Evolutionary conservation across 2,888 invertebrate genomes (phyloP), one percentile per base, ranked within the genome.

Genomic region (Troides oblongomaculatus): DNA sequence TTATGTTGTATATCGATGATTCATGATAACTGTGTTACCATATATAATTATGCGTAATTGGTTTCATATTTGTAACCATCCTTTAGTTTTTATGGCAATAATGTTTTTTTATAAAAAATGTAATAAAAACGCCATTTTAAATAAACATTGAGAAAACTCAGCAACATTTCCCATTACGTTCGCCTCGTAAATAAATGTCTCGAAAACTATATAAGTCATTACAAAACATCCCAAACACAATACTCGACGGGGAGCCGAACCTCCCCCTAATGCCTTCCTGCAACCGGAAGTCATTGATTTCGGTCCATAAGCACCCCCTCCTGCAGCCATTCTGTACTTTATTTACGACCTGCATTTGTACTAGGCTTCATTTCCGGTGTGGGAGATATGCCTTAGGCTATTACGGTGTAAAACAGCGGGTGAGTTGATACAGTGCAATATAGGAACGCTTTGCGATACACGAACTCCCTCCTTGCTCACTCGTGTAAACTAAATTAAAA

Each of bases 231-330:
- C 46, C 53, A 63, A 66, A 70, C 69, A 69, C 66, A 67, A 67
- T 60, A 66, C 66, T 63, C 70, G 23, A 67, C 66, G 67, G 66
- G 70, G 66, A 66, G 63, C 39, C 70, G 59, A 62, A 63, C 67
- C 36, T 69, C 46, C 46, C 46, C 73, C 70, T 71, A 71, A 73
- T 70, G 70, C 67, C 68, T 72, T 72, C 69, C 72, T 67, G 64
- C 46, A 70, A 62, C 74, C 75, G 78, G 78, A 79, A 77, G 77
- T 66, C 73, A 77, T 79, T 75, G 74, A 77, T 77, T 73, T 73
- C 73, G 70, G 60, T 67, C 70, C 70, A 70, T 70, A 70, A 70
- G 70, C 70, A 23, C 67, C 64, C 46, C 59, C 62, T 62, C 66
- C 64, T 57, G 50, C 64, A 60, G 59, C 70, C 62, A 67, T 67